Conservation (phyloP, 2,888 invertebrate genomes). For the Romanomermis culicivorax region DNA sequence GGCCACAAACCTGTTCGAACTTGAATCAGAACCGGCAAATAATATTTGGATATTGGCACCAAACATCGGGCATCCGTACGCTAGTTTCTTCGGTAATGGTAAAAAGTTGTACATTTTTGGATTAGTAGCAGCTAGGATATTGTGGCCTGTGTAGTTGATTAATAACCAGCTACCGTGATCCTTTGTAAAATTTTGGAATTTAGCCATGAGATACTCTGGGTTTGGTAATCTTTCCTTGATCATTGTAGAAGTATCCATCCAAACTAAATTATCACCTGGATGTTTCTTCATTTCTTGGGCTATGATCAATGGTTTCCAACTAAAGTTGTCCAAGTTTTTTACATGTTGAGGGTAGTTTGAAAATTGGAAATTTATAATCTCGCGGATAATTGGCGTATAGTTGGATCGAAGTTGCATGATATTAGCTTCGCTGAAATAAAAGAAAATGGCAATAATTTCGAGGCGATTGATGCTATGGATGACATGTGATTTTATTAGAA, state of each 20-base stretch:
- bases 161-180: neutral
- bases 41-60: too few relatives aligned
- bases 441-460: too few relatives aligned
- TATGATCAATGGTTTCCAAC: neutral
- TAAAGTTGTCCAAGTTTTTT: neutral
- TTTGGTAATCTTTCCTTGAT: neutral
- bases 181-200: neutral
- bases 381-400: too few relatives aligned
- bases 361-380: neutral
- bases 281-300: neutral
- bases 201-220: neutral
- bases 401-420: too few relatives aligned
- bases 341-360: neutral
- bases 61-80: too few relatives aligned
- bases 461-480: too few relatives aligned
- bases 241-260: neutral
- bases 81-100: neutral
- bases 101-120: neutral
- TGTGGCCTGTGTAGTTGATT: neutral
- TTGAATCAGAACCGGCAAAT: too few relatives aligned
- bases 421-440: too few relatives aligned
- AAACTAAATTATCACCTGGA: neutral
- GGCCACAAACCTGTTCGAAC: too few relatives aligned
- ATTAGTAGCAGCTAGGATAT: neutral
- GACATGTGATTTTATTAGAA: too few relatives aligned